Percentiles rank a stretch among this genome's conserved stretches.
phyloP scores from a whole-genome alignment of 2,797 vertebrate species.

The Taeniopygia guttata region DNA sequence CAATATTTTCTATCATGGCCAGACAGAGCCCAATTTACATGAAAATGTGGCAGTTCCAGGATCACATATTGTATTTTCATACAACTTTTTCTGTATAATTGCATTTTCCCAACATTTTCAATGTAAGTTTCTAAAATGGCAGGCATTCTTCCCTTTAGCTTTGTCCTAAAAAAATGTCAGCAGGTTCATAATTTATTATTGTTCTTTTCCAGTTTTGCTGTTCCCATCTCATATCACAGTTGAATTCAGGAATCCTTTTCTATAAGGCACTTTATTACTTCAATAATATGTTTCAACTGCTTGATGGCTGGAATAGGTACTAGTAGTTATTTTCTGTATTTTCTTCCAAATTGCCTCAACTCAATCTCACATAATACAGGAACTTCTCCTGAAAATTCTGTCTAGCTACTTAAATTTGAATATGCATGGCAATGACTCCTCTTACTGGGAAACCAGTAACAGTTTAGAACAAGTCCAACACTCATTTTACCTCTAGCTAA shows the following conservation, averaged over 20 bases:
- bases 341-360: not conserved
- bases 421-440: not conserved
- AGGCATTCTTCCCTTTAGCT: not conserved
- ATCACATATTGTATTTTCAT: not conserved
- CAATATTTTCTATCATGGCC: not conserved
- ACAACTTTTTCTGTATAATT: not conserved
- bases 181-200: not conserved
- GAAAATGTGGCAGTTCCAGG: not conserved
- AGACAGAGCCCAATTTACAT: not conserved
- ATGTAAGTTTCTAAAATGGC: not conserved
- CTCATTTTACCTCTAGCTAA: not conserved
- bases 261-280: not conserved
- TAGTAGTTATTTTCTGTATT: not conserved
- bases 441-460: not conserved
- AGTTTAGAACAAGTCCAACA: not conserved
- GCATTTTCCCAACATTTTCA: not conserved
- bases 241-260: not conserved
- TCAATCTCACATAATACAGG: not conserved
- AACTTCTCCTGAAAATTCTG: not conserved
- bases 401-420: not conserved
- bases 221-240: not conserved
- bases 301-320: not conserved
- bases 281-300: not conserved
- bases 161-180: not conserved
- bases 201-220: not conserved